phyloP scores from a whole-genome alignment of 1,140 invertebrate genomes.

The Papilio polyxenes region DNA sequence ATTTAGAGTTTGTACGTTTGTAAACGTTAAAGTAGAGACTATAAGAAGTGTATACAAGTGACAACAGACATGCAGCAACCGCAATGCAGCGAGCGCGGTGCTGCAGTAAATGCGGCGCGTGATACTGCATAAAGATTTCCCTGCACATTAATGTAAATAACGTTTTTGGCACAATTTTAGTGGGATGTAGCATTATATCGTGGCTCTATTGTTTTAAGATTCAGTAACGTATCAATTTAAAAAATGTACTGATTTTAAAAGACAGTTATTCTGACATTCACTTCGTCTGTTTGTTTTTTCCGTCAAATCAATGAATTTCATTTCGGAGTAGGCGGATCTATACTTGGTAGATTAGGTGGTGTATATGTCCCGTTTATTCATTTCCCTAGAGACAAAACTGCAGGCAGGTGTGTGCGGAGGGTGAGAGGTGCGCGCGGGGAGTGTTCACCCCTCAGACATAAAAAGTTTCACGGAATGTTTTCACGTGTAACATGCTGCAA shows the following conservation, averaged over 20 bases:
- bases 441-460: not conserved
- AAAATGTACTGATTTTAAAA: too few relatives aligned
- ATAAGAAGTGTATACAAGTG: too few relatives aligned
- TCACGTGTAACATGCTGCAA: slow-evolving; percentile 15
- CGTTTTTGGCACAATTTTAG: not conserved
- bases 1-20: too few relatives aligned
- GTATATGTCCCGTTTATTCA: not conserved
- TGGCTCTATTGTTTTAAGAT: not conserved
- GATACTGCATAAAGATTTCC: not conserved
- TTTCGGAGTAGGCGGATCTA: not conserved
- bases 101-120: not conserved
- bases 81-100: slow-evolving; percentile 1
- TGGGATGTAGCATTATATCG: not conserved
- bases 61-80: not conserved
- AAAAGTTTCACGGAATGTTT: not conserved
- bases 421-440: not conserved
- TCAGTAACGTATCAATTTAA: not conserved
- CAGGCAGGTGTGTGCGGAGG: not conserved
- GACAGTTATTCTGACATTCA: not conserved
- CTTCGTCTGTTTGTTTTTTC: not conserved
- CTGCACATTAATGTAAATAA: not conserved
- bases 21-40: too few relatives aligned
- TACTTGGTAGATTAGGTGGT: not conserved
- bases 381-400: not conserved
- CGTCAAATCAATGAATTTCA: not conserved